phyloP scores from a whole-genome alignment of 1,140 invertebrate genomes.

The Ylistrum balloti region DNA sequence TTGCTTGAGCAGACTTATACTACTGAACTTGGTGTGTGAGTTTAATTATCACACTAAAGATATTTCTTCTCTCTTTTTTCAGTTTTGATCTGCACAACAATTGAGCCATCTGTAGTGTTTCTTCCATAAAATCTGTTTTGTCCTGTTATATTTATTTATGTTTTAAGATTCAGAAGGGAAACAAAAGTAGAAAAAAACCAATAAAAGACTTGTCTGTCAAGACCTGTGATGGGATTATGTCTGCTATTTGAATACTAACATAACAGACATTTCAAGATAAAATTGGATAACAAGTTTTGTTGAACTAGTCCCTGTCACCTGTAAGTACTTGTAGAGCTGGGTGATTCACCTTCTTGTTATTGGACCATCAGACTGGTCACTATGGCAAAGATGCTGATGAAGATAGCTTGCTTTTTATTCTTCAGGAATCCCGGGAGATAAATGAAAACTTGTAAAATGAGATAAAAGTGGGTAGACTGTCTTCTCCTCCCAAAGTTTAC shows the following conservation, averaged over 20 bases:
- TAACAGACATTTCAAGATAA: neutral
- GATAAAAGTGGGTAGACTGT: slow-evolving; percentile 23
- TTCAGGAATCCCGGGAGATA: neutral
- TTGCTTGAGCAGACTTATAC: no score
- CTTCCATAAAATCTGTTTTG: no score
- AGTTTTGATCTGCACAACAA: no score
- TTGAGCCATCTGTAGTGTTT: no score
- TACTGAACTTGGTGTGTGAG: no score
- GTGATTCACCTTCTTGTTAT: neutral
- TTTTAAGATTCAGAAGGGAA: no score
- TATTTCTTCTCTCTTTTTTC: no score
- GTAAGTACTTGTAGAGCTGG: neutral
- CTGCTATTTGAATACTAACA: neutral
- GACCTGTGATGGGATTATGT: no score
- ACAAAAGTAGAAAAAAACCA: neutral
- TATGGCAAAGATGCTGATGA: neutral
- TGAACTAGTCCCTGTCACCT: neutral
- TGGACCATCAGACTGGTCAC: neutral
- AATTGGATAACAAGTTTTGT: neutral
- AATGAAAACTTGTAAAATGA: neutral
- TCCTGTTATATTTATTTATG: no score
- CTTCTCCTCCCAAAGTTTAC: neutral
- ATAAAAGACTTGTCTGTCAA: neutral
- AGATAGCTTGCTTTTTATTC: neutral
- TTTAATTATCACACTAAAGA: no score